Evolutionary conservation across 2,888 invertebrate genomes (phyloP).

Genomic region (Andrena hattorfiana): DNA sequence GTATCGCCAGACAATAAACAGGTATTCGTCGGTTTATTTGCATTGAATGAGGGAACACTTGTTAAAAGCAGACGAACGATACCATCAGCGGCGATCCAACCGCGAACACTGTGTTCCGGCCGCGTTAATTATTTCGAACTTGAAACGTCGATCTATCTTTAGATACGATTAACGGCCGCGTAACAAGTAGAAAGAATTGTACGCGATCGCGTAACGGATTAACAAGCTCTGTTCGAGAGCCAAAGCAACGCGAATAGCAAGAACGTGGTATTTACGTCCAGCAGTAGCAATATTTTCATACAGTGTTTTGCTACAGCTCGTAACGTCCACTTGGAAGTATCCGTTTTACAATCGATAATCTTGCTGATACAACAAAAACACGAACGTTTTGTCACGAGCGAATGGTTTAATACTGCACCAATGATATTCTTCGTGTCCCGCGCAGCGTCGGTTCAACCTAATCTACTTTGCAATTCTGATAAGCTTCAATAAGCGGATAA

Average conservation of each 20-base stretch:
- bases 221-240: neutral
- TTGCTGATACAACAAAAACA: neutral
- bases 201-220: neutral
- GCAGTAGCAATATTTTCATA: too few relatives aligned
- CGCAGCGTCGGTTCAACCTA: neutral
- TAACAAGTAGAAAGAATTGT: constrained; percentile 8
- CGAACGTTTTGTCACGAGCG: neutral
- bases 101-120: constrained; percentile 3
- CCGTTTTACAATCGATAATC: neutral
- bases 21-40: constrained; percentile 52
- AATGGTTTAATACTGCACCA: neutral
- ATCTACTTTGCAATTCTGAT: constrained; percentile 3
- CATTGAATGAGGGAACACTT: constrained; percentile 48
- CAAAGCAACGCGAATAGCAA: neutral
- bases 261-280: neutral
- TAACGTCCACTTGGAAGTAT: neutral
- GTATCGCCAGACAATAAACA: constrained; percentile 31
- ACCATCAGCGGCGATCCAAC: constrained; percentile 14
- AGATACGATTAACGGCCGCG: neutral
- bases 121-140: constrained; percentile 30
- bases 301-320: too few relatives aligned
- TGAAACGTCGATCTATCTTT: neutral
- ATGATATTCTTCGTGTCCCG: neutral
- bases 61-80: constrained; percentile 35
- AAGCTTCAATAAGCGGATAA: constrained; percentile 9